Percentiles rank a stretch among this genome's conserved stretches.
Conservation (phyloP, 2,797 vertebrate genomes). For the Melanotaenia nigrans region DNA sequence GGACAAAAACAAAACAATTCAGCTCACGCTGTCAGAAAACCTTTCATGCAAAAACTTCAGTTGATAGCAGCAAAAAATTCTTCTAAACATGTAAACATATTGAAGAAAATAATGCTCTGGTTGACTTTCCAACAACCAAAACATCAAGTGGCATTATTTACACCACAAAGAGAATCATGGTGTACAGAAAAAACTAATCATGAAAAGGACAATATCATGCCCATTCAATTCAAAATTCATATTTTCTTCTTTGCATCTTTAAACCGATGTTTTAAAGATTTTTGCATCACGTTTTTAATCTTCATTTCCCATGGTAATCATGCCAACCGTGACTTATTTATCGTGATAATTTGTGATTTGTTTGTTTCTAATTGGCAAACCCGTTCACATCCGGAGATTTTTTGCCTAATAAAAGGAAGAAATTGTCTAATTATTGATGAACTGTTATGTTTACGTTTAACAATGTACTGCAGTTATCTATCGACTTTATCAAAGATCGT, state of each 20-base stretch:
- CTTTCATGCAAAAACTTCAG: slow-evolving; percentile 69
- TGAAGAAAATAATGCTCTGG: background rate
- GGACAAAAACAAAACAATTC: slow-evolving; percentile 85
- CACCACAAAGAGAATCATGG: background rate
- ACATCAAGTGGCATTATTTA: background rate
- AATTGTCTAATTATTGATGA: background rate
- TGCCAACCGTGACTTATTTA: background rate
- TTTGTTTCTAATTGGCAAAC: background rate
- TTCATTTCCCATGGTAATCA: slow-evolving; percentile 1
- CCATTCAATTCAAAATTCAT: background rate
- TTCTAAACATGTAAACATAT: background rate
- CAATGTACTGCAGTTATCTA: background rate
- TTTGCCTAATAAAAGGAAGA: background rate
- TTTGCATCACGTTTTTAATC: background rate
- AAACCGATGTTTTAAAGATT: background rate
- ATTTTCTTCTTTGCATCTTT: background rate
- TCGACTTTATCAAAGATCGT: slow-evolving; percentile 36
- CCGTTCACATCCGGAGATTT: background rate
- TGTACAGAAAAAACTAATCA: background rate
- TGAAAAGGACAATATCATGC: background rate
- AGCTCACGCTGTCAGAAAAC: slow-evolving; percentile 70
- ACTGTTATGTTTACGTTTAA: background rate
- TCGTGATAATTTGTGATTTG: background rate
- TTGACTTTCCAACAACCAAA: background rate
- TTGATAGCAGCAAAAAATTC: background rate